Conservation (phyloP, 2,888 invertebrate species). For the Plemyria rubiginata region DNA sequence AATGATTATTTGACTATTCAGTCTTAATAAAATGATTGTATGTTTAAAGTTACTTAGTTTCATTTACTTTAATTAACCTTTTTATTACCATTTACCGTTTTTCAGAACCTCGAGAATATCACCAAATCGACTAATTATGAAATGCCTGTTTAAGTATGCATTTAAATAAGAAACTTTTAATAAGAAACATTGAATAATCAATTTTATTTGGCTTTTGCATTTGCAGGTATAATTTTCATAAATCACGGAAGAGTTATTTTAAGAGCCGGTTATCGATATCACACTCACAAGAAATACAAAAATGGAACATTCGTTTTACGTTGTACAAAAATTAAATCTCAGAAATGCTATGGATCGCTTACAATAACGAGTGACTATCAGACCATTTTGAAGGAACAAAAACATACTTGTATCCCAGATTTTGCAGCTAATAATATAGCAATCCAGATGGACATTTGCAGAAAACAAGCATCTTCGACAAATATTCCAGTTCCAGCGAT, state of each 20-base stretch:
- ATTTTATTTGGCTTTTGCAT: too few relatives aligned
- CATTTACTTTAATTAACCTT: too few relatives aligned
- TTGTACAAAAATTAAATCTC: slow-evolving; percentile 13
- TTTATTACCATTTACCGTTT: too few relatives aligned
- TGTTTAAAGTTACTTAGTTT: too few relatives aligned
- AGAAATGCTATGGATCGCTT: slow-evolving; percentile 14
- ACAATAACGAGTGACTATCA: slow-evolving; percentile 4
- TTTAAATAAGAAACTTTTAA: too few relatives aligned
- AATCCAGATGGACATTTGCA: slow-evolving; percentile 9
- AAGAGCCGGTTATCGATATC: slow-evolving; percentile 16
- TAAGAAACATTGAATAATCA: too few relatives aligned
- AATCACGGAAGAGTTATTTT: slow-evolving; percentile 7
- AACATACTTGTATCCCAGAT: slow-evolving; percentile 14
- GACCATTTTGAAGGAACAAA: slow-evolving; percentile 3
- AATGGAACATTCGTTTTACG: background rate
- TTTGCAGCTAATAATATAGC: slow-evolving; percentile 21
- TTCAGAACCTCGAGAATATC: too few relatives aligned
- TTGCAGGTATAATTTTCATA: slow-evolving; percentile 12
- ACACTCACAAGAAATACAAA: slow-evolving; percentile 2
- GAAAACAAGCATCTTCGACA: slow-evolving; percentile 1
- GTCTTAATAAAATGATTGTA: too few relatives aligned
- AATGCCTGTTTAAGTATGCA: too few relatives aligned
- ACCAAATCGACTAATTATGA: too few relatives aligned
- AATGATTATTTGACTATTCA: too few relatives aligned
- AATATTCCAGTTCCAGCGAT: background rate